A percentile compares a stretch with the other conserved stretches of the same genome.
Evolutionary conservation across 1,140 invertebrate genomes (phyloP).

Genomic region (Bombus superbus): DNA sequence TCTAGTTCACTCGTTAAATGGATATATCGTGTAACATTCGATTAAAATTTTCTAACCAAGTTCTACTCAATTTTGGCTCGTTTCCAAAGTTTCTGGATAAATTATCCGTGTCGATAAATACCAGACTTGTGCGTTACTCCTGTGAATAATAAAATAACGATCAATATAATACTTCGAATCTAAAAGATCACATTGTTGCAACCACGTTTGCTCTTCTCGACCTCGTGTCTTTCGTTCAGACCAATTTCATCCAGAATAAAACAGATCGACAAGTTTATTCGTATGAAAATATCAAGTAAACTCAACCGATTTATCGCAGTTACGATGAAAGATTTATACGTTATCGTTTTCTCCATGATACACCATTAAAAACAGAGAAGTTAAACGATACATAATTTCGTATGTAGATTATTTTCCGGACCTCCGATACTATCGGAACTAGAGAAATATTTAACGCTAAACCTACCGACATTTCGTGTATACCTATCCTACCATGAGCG

Average conservation of each 20-base stretch:
- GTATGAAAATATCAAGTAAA: not conserved
- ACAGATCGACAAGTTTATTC: not conserved
- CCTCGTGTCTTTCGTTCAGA: not conserved
- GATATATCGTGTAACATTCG: not conserved
- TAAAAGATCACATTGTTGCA: too few species aligned
- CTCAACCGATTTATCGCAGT: too few species aligned
- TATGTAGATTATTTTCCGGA: too few species aligned
- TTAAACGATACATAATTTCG: too few species aligned
- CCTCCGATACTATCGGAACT: not conserved
- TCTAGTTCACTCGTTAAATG: not conserved
- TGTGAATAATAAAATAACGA: not conserved
- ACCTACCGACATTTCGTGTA: too few species aligned
- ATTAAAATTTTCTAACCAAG: not conserved
- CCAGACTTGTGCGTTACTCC: not conserved
- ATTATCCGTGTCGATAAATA: not conserved
- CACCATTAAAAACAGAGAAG: too few species aligned
- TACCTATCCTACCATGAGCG: too few species aligned
- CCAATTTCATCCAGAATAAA: not conserved
- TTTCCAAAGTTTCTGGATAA: not conserved
- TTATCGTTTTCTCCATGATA: too few species aligned
- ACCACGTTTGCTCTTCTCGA: too few species aligned
- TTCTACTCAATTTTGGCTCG: not conserved
- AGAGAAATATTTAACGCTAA: not conserved
- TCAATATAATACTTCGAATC: not conserved
- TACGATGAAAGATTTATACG: too few species aligned